Evolutionary conservation across 2,888 invertebrate genomes (phyloP).

Genomic region (Meliscaeva auricollis): DNA sequence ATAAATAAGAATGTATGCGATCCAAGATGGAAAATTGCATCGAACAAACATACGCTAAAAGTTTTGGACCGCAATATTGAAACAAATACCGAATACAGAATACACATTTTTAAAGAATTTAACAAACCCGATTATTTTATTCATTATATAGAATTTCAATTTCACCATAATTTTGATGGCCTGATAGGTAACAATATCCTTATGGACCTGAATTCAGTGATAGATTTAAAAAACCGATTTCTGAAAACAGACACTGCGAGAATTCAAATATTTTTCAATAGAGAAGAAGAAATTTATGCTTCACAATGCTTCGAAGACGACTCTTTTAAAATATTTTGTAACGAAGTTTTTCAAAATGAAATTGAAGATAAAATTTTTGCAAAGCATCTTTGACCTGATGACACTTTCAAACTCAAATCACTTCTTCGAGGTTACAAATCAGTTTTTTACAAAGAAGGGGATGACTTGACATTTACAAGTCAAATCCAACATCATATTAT

Average conservation of each 20-base stretch:
- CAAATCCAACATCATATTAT: conserved; percentile 6
- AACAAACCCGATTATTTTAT: neutral
- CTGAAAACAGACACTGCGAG: neutral
- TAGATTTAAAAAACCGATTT: conserved; percentile 11
- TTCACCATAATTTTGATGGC: conserved; percentile 2
- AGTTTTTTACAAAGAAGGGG: conserved; percentile 16
- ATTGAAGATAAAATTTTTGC: conserved; percentile 21
- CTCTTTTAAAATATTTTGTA: conserved; percentile 17
- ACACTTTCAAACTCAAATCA: conserved; percentile 16
- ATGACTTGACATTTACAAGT: conserved; percentile 12
- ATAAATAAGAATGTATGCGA: conserved; percentile 4
- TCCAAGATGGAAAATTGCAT: conserved; percentile 13
- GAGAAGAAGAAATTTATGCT: conserved; percentile 6
- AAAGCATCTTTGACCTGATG: conserved; percentile 4
- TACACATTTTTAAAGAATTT: conserved; percentile 7
- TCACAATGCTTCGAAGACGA: conserved; percentile 13
- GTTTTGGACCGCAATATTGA: conserved; percentile 10
- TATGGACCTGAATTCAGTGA: neutral
- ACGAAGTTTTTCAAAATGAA: conserved; percentile 7
- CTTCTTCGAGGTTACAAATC: conserved; percentile 3
- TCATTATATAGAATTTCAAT: neutral
- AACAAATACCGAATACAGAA: conserved; percentile 9
- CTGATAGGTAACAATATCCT: conserved; percentile 4
- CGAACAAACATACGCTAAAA: conserved; percentile 19
- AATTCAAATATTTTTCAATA: neutral